phyloP scores from a whole-genome alignment of 2,888 invertebrate species.

The Caenorhabditis uteleia region DNA sequence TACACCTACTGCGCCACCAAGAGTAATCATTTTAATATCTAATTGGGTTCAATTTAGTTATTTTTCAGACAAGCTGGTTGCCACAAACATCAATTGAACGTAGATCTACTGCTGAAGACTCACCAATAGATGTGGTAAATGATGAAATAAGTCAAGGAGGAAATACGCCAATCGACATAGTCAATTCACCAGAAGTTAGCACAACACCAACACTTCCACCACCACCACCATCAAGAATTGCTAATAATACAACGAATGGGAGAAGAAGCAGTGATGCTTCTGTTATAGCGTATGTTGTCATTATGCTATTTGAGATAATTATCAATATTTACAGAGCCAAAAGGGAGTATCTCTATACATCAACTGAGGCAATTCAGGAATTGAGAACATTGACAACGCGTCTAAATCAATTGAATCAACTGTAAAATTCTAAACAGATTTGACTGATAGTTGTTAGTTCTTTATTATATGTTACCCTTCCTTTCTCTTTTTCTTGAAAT shows the following conservation, averaged over 20 bases:
- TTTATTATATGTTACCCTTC: no score
- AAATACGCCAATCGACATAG: slow-evolving; percentile 7
- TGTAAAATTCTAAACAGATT: no score
- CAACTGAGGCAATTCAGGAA: no score
- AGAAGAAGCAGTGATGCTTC: no score
- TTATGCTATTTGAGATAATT: no score
- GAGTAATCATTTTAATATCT: not conserved
- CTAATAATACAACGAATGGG: not conserved
- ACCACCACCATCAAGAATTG: slow-evolving; percentile 11
- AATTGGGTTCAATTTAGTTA: not conserved
- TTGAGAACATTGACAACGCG: not conserved
- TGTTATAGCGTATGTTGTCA: no score
- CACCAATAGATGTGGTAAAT: slow-evolving; percentile 34
- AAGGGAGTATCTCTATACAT: no score
- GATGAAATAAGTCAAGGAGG: no score
- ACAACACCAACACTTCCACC: no score
- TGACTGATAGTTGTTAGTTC: no score
- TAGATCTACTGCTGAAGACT: slow-evolving; percentile 9
- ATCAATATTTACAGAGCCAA: no score
- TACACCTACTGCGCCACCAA: slow-evolving; percentile 13
- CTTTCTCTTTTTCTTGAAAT: no score
- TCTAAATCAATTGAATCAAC: slow-evolving; percentile 4
- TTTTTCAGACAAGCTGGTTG: slow-evolving; percentile 32
- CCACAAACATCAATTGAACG: slow-evolving; percentile 11
- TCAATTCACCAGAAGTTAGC: slow-evolving; percentile 5